These are phyloP conservation scores for Lepus townsendii DNA, from an alignment of 2,797 vertebrate species.

Conservation along the genomic window DNA sequence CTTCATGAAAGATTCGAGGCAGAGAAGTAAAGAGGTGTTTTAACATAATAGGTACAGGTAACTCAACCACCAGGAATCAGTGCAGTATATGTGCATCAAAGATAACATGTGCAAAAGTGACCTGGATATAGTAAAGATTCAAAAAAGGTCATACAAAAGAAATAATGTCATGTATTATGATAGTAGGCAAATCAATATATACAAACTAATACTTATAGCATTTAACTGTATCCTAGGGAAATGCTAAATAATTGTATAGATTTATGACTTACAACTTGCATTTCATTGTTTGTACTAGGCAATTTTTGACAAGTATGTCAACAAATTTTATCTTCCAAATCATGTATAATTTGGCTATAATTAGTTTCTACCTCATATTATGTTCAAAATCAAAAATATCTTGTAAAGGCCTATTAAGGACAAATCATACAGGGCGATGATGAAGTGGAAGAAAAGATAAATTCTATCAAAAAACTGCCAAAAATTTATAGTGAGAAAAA, in stretches of 20 bases:
- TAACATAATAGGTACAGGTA: not conserved
- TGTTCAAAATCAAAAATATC: not conserved
- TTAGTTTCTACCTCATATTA: not conserved
- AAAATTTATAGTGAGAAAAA: not conserved
- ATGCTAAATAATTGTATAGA: not conserved
- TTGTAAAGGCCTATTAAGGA: not conserved
- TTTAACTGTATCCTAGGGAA: not conserved
- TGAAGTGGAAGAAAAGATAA: not conserved
- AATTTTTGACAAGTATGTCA: not conserved
- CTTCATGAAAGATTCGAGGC: not conserved
- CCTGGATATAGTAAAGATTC: not conserved
- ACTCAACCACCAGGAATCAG: fast-evolving
- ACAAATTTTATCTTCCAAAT: not conserved
- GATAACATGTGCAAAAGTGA: not conserved
- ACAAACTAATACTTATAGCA: not conserved
- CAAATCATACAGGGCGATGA: not conserved
- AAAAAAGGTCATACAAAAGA: not conserved
- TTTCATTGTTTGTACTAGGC: not conserved
- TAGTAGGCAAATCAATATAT: not conserved
- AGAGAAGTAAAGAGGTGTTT: not conserved
- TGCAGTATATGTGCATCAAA: not conserved
- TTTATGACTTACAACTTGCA: not conserved
- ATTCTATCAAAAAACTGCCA: not conserved
- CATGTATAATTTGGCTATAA: not conserved
- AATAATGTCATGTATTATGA: not conserved